These are phyloP conservation scores for Clarias laeviceps DNA, from an alignment of 2,797 vertebrate genomes.

Conservation along the genomic window DNA sequence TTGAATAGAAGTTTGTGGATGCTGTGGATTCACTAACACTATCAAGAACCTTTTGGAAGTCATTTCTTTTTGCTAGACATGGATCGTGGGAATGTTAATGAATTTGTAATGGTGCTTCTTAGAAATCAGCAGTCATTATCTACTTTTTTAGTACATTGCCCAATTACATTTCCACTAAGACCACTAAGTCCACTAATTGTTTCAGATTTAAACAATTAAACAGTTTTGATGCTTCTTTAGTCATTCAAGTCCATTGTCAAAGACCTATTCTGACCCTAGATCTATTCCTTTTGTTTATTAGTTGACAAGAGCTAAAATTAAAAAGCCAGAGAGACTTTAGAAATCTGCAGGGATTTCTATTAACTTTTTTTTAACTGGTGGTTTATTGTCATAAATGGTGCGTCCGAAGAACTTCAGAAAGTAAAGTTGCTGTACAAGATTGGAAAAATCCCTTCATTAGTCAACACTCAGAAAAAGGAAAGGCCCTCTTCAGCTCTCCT, in stretches of 20 bases:
- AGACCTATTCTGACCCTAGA: slow-evolving; percentile 13
- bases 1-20: slow-evolving; percentile 45
- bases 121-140: neutral
- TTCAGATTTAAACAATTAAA: slow-evolving; percentile 9
- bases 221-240: neutral
- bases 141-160: neutral
- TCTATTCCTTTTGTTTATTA: slow-evolving; percentile 42
- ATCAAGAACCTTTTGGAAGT: neutral
- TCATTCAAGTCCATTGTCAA: slow-evolving; percentile 32
- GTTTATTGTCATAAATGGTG: neutral
- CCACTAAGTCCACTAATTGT: neutral
- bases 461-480: slow-evolving; percentile 48
- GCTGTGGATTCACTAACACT: slow-evolving; percentile 30
- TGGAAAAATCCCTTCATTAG: slow-evolving; percentile 45
- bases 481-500: slow-evolving; percentile 36
- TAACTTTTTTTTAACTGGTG: slow-evolving; percentile 26
- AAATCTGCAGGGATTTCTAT: slow-evolving; percentile 35
- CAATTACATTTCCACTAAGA: neutral
- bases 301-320: slow-evolving; percentile 26
- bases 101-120: neutral
- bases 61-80: slow-evolving; percentile 4
- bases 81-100: slow-evolving; percentile 23
- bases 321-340: slow-evolving; percentile 26
- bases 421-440: slow-evolving; percentile 11
- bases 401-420: neutral